These are phyloP conservation scores for Asarcornis scutulata DNA, from an alignment of 2,113 vertebrate genomes.

Conservation along the genomic window DNA sequence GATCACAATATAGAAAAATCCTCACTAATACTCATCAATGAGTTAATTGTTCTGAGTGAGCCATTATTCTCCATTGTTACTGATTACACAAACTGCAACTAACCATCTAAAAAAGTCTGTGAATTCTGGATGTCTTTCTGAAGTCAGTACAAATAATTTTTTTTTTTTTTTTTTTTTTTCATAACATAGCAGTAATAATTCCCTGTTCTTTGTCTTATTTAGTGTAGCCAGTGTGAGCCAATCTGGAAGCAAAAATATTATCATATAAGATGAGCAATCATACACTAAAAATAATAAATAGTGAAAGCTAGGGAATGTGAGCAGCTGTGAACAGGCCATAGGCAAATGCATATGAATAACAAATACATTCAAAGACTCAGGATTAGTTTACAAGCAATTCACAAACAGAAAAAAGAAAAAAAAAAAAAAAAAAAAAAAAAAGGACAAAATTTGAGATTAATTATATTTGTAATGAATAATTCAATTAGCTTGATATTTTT, in stretches of 20 bases:
- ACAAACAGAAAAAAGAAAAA: neutral
- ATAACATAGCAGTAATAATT: neutral
- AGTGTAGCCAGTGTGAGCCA: neutral
- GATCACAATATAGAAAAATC: too few relatives aligned
- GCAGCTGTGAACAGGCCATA: conserved; percentile 42
- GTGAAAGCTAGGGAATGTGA: conserved; percentile 33
- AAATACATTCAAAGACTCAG: neutral
- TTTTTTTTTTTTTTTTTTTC: neutral
- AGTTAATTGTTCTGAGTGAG: conserved; percentile 24
- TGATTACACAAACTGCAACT: conserved; percentile 23
- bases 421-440: neutral
- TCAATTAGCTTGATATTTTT: neutral
- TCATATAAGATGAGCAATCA: conserved; percentile 30
- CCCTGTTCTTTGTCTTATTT: conserved; percentile 13
- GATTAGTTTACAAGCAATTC: conserved; percentile 59
- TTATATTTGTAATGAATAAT: conserved; percentile 44
- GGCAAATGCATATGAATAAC: neutral
- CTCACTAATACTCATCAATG: too few relatives aligned
- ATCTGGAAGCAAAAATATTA: conserved; percentile 22
- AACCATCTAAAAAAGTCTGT: neutral
- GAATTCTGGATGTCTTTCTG: conserved; percentile 21
- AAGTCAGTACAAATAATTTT: neutral
- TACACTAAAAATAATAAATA: conserved; percentile 46
- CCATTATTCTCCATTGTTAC: conserved; percentile 57
- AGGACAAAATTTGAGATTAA: conserved; percentile 35